phyloP scores from a whole-genome alignment of 2,888 invertebrate genomes.

The Eudiplozoon nipponicum region DNA sequence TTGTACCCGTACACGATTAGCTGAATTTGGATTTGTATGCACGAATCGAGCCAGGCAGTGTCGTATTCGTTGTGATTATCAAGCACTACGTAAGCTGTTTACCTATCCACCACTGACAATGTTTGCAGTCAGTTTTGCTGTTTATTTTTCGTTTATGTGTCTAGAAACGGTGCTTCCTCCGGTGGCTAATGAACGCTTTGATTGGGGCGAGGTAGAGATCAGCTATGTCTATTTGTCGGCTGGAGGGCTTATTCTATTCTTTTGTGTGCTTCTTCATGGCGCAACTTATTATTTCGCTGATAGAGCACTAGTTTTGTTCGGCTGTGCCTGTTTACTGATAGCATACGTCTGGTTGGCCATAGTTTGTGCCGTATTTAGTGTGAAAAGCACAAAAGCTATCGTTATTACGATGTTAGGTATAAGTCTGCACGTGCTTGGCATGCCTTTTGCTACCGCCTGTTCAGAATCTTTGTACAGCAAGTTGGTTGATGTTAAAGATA shows the following conservation, averaged over 20 bases:
- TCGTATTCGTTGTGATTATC: no score
- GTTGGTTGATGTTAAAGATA: constrained; percentile 3
- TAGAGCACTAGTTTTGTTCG: constrained; percentile 4
- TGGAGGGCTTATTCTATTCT: constrained; percentile 12
- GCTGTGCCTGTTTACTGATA: constrained; percentile 2
- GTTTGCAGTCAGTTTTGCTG: neutral
- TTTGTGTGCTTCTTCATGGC: constrained; percentile 7
- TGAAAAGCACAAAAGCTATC: constrained; percentile 9
- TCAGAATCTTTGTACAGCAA: constrained; percentile 15
- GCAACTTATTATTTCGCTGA: constrained; percentile 5
- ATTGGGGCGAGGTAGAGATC: constrained; percentile 13
- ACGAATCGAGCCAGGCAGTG: no score
- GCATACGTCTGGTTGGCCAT: constrained; percentile 9
- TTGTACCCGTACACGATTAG: no score
- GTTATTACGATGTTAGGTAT: constrained; percentile 10
- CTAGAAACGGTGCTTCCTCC: constrained; percentile 13
- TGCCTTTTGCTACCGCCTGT: constrained; percentile 12
- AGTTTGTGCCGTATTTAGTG: constrained; percentile 2
- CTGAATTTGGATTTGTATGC: no score
- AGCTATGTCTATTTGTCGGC: constrained; percentile 13
- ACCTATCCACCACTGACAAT: neutral
- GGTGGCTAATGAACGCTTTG: constrained; percentile 9
- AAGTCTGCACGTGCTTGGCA: constrained; percentile 13
- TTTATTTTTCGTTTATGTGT: constrained; percentile 10
- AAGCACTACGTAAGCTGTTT: no score